phyloP scores from a whole-genome alignment of 2,888 invertebrate species.

The Habrosyne pyritoides region DNA sequence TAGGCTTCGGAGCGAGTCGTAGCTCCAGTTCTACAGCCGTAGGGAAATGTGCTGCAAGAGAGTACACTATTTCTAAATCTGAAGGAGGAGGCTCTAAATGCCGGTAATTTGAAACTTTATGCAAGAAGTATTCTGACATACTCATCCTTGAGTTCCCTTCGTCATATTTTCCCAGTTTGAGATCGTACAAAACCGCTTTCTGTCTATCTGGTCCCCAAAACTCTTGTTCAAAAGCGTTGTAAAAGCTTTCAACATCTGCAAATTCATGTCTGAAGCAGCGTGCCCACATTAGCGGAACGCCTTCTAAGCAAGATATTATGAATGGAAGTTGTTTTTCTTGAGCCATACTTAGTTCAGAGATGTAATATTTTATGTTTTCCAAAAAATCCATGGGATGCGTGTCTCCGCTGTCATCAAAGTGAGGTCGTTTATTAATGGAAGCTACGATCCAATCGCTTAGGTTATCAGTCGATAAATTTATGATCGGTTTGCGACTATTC shows the following conservation, averaged over 20 bases:
- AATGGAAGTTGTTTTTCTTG: slow-evolving; percentile 70
- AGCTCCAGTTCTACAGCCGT: slow-evolving; percentile 76
- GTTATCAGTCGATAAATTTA: slow-evolving; percentile 65
- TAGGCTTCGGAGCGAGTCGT: slow-evolving; percentile 74
- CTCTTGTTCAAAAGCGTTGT: slow-evolving; percentile 71
- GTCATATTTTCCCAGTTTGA: slow-evolving; percentile 77
- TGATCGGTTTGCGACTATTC: slow-evolving; percentile 41
- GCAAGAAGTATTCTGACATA: slow-evolving; percentile 78
- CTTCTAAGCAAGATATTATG: slow-evolving; percentile 74
- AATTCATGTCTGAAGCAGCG: slow-evolving; percentile 74
- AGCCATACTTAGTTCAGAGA: slow-evolving; percentile 68
- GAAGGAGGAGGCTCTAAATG: slow-evolving; percentile 75
- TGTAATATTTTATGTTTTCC: slow-evolving; percentile 71
- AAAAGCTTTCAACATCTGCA: slow-evolving; percentile 63
- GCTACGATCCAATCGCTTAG: slow-evolving; percentile 73
- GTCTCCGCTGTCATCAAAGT: slow-evolving; percentile 72
- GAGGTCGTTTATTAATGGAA: slow-evolving; percentile 69
- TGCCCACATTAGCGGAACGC: slow-evolving; percentile 76
- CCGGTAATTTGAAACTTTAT: slow-evolving; percentile 75
- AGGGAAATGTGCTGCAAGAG: slow-evolving; percentile 76
- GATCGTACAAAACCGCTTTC: slow-evolving; percentile 72
- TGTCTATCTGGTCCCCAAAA: slow-evolving; percentile 77
- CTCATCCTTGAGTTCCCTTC: slow-evolving; percentile 60
- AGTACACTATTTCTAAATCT: slow-evolving; percentile 77
- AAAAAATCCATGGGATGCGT: slow-evolving; percentile 78